These are phyloP conservation scores for Chloroceryle amazona DNA, from an alignment of 2,797 vertebrate genomes.

Conservation along the genomic window DNA sequence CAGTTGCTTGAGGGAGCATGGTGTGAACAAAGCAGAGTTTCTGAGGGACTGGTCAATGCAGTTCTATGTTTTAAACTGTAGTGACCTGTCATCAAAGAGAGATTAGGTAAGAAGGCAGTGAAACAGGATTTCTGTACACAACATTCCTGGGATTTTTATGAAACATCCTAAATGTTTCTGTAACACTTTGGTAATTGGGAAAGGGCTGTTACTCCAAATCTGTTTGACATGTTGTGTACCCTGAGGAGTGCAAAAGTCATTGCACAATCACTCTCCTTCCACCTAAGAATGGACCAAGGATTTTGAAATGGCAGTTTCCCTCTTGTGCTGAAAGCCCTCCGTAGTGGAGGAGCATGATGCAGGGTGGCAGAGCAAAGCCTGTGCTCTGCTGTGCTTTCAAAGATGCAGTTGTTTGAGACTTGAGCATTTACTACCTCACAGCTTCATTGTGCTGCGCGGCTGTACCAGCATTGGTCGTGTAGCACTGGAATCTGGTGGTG, in stretches of 20 bases:
- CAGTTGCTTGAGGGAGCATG: accelerated
- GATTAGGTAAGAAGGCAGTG: not conserved
- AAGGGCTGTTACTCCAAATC: not conserved
- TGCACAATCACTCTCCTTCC: not conserved
- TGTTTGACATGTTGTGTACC: not conserved
- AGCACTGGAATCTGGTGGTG: not conserved
- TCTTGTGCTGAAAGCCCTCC: accelerated
- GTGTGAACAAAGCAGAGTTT: not conserved
- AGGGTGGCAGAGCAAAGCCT: not conserved
- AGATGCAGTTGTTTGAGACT: no score
- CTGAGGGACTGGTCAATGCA: not conserved
- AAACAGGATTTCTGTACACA: not conserved
- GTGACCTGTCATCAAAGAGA: not conserved
- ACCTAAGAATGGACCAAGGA: not conserved
- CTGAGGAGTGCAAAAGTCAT: not conserved
- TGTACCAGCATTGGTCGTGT: accelerated
- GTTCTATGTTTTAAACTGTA: not conserved
- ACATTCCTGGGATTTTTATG: conserved; percentile 25
- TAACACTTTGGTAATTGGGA: not conserved
- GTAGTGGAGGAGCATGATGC: not conserved
- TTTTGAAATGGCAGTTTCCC: not conserved
- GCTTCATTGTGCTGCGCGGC: accelerated
- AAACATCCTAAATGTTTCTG: not conserved
- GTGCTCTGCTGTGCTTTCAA: accelerated
- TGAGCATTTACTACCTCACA: not conserved